These are phyloP conservation scores for Scalopus aquaticus DNA, from an alignment of 2,113 vertebrate genomes.

Conservation along the genomic window DNA sequence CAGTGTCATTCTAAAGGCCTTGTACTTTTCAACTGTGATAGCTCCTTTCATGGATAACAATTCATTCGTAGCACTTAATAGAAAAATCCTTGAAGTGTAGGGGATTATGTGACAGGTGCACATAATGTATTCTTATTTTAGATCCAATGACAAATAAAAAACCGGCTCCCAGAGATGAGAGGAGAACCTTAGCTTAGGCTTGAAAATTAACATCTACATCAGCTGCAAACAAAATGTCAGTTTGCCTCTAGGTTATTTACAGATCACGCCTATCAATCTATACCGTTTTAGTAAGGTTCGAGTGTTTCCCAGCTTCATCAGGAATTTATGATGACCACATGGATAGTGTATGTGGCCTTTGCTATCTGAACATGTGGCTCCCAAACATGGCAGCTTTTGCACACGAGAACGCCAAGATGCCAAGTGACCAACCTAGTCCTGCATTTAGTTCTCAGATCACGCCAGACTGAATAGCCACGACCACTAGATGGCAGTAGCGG, in stretches of 20 bases:
- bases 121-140: neutral
- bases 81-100: neutral
- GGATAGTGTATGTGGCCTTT: neutral
- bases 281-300: neutral
- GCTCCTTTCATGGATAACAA: neutral
- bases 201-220: neutral
- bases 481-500: slow-evolving; percentile 62
- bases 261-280: neutral
- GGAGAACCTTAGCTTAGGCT: neutral
- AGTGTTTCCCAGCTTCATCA: neutral
- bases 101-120: neutral
- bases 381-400: neutral
- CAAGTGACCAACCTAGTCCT: neutral
- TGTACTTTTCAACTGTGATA: neutral
- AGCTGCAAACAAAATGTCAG: neutral
- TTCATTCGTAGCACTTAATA: neutral
- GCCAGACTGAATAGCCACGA: neutral
- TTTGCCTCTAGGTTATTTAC: neutral
- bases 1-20: neutral
- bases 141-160: neutral
- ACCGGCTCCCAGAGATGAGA: neutral
- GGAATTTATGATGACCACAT: neutral
- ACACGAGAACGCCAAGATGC: neutral
- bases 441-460: neutral
- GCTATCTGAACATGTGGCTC: neutral